Base-by-base conservation (phyloP, 1,140 invertebrate genomes). In the Ceratina australensis region DNA sequence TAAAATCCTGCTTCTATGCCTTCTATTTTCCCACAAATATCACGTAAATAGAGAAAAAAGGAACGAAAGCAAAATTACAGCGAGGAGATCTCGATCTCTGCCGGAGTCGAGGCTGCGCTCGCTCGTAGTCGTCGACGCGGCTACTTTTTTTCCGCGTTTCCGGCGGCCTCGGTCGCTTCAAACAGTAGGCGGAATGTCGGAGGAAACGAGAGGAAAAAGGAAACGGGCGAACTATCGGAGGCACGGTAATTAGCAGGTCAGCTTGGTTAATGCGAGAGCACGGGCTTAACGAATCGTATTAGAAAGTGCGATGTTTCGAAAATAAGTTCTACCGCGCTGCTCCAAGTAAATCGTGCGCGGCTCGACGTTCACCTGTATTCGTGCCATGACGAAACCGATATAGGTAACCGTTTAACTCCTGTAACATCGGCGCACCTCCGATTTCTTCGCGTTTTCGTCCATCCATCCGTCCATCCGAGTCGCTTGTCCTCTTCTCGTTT, bases 261-360 rank as follows among this genome's bases (percentile, higher is more conserved):
- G 81, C 81, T 83, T 59, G 67, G 77, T 84, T 84, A 84, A 83
- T 83, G 72, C 81, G 61, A 72, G 54, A 69, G 78, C 65, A 49
- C 61, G 57, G 77, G 77, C 72, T 84, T 83, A 83, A 83, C 82
- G 82, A 83, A 79, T 83, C 81, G 82, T 84, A 61, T 80, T 79
- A 33, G n/a, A 54, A 75, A 72, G 65, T 66, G 72, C 72, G 42
- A 59, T 61, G 64, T 79, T 80, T 59, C 72, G 59, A 76, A 83
- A 79, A 83, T 83, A 78, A 72, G 69, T 74, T 72, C 72, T 65
- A 49, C 20, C 69, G 59, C 68, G 80, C 56, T 56, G 74, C 54
- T 63, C 65, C 24, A 79, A 79, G 68, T 60, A 75, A 68, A 74
- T 63, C 54, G 65, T 7, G 20, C 50, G 49, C 80, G 52, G 65